These are phyloP conservation scores for Odocoileus hemionus DNA, from an alignment of 2,113 vertebrate species.

Conservation along the genomic window DNA sequence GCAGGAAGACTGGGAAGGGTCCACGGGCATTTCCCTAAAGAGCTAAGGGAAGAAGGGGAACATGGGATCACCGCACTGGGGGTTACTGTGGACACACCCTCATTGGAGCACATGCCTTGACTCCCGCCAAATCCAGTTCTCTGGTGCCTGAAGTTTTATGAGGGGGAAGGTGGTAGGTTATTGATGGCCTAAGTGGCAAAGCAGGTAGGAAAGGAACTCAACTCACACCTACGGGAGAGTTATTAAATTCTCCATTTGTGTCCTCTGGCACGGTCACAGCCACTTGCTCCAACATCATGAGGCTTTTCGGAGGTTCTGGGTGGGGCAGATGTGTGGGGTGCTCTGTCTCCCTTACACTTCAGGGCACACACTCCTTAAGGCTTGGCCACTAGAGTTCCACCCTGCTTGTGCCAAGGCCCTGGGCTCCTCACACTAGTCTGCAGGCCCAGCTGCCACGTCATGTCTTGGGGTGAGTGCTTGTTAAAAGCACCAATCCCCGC, in stretches of 20 bases:
- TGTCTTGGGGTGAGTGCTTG: not conserved
- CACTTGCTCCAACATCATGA: not conserved
- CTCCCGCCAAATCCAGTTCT: not conserved
- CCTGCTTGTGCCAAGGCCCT: too few relatives aligned
- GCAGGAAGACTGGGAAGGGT: not conserved
- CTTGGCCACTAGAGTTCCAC: not conserved
- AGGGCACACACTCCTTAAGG: not conserved
- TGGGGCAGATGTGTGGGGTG: not conserved
- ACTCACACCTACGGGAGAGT: not conserved
- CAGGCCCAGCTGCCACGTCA: rapidly evolving
- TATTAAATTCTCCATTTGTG: not conserved
- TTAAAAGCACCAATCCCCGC: rapidly evolving
- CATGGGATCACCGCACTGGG: not conserved
- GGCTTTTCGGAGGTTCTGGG: not conserved
- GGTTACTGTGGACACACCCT: not conserved
- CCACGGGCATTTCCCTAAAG: not conserved
- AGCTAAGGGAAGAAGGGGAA: not conserved
- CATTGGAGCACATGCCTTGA: not conserved
- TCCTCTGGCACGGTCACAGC: not conserved
- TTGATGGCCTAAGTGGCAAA: not conserved
- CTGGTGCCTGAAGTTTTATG: not conserved
- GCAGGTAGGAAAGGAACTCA: not conserved
- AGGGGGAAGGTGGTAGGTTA: too few relatives aligned
- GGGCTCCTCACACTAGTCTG: not conserved
- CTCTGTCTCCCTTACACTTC: not conserved